A percentile compares a stretch with the other conserved stretches of the same genome.
These are phyloP conservation scores for Parasteatoda tepidariorum DNA, from an alignment of 1,140 invertebrate genomes.

Conservation along the genomic window DNA sequence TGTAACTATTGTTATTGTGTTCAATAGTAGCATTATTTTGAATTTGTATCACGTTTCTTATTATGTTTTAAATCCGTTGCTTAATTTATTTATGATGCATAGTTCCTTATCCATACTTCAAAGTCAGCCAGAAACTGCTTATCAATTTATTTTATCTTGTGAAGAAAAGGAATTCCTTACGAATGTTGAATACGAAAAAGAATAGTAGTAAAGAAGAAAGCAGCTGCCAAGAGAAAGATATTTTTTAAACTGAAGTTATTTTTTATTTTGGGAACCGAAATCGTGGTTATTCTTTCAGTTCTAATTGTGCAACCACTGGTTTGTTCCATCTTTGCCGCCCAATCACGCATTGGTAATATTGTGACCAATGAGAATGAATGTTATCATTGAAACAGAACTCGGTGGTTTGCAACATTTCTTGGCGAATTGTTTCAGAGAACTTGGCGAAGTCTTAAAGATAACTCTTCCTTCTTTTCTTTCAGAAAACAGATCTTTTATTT, in stretches of 20 bases:
- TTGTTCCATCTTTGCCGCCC: neutral
- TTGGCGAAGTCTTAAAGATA: slow-evolving; percentile 1
- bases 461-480: neutral
- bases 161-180: neutral
- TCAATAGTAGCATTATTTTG: neutral
- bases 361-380: slow-evolving; percentile 19
- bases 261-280: neutral
- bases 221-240: neutral
- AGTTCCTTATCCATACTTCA: neutral
- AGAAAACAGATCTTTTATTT: too few relatives aligned
- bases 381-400: slow-evolving; percentile 8
- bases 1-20: too few relatives aligned
- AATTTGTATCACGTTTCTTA: neutral
- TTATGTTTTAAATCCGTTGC: neutral
- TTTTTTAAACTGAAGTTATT: neutral
- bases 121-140: neutral
- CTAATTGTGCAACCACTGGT: slow-evolving; percentile 29
- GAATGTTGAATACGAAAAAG: neutral
- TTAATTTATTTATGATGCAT: neutral
- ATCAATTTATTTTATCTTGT: slow-evolving; percentile 1
- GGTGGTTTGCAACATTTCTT: neutral
- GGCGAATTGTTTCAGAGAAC: neutral
- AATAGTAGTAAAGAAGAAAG: neutral
- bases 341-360: slow-evolving; percentile 10
- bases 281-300: slow-evolving; percentile 9